These are phyloP conservation scores for Willisornis vidua DNA, from an alignment of 2,113 vertebrate species.

Conservation along the genomic window DNA sequence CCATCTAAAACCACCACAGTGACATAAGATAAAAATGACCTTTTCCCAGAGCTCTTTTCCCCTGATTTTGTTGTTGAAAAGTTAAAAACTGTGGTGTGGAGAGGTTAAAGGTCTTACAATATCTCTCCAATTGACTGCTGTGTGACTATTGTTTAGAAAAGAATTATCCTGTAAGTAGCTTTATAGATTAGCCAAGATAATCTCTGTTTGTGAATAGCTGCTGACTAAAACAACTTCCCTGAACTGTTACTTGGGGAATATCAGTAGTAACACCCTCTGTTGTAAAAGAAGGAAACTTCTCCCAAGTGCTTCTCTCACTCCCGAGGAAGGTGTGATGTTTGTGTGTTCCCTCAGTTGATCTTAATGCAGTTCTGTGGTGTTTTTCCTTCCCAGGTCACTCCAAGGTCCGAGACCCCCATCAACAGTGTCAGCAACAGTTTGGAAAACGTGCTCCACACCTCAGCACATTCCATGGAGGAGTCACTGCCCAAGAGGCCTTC, in stretches of 20 bases:
- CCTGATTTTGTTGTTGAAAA: not conserved
- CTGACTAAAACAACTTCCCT: conserved; percentile 16
- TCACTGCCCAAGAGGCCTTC: conserved; percentile 77
- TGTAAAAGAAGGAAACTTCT: not conserved
- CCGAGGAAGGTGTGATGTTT: not conserved
- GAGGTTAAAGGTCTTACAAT: not conserved
- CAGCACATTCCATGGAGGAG: conserved; percentile 82
- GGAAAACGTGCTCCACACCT: conserved; percentile 79
- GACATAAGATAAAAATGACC: not conserved
- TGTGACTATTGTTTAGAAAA: conserved; percentile 33
- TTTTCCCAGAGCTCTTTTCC: not conserved
- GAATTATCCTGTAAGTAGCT: conserved; percentile 46
- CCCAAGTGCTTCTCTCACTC: not conserved
- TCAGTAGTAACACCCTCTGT: not conserved
- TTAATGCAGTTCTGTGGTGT: not conserved
- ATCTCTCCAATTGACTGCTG: not conserved
- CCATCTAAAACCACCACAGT: not conserved
- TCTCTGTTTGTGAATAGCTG: conserved; percentile 39
- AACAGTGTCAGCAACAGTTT: conserved; percentile 74
- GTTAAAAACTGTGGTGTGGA: not conserved
- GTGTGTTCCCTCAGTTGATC: not conserved
- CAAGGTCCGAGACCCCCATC: conserved; percentile 71
- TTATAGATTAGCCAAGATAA: conserved; percentile 62
- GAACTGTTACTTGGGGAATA: conserved; percentile 2
- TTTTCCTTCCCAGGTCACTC: conserved; percentile 65